phyloP scores from a whole-genome alignment of 2,113 vertebrate genomes.

The Neolamprologus longior region DNA sequence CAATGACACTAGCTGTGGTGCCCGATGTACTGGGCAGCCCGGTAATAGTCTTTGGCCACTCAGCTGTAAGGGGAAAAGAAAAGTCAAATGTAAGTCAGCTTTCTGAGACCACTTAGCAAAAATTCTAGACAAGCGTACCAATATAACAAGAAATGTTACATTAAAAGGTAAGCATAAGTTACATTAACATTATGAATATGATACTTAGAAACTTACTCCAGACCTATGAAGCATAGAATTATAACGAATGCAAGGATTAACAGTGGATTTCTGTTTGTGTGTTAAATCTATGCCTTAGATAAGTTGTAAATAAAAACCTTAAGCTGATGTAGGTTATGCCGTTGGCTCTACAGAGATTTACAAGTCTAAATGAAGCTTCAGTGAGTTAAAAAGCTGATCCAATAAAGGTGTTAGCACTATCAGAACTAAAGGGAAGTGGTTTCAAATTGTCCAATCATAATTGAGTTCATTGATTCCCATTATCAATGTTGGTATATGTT shows the following conservation, averaged over 20 bases:
- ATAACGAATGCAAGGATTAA: neutral
- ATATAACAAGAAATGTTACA: neutral
- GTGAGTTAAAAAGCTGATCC: neutral
- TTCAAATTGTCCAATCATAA: neutral
- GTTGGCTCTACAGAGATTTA: neutral
- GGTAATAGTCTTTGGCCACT: constrained; percentile 96
- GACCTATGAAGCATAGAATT: neutral
- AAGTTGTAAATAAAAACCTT: neutral
- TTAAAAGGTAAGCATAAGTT: neutral
- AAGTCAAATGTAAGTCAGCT: neutral
- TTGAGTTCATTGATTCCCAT: neutral
- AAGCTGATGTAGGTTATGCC: neutral
- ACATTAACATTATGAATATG: neutral
- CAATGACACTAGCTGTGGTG: constrained; percentile 92
- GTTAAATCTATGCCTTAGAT: neutral
- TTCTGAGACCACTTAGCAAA: neutral
- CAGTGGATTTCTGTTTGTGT: neutral
- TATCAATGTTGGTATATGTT: neutral
- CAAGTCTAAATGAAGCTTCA: neutral
- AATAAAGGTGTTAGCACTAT: neutral
- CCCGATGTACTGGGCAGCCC: constrained; percentile 95
- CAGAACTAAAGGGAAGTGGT: neutral
- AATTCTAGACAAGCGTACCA: neutral
- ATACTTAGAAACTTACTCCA: neutral
- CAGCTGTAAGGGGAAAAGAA: constrained; percentile 67